Conservation (phyloP, 2,888 invertebrate genomes). For the Agriotes lineatus region DNA sequence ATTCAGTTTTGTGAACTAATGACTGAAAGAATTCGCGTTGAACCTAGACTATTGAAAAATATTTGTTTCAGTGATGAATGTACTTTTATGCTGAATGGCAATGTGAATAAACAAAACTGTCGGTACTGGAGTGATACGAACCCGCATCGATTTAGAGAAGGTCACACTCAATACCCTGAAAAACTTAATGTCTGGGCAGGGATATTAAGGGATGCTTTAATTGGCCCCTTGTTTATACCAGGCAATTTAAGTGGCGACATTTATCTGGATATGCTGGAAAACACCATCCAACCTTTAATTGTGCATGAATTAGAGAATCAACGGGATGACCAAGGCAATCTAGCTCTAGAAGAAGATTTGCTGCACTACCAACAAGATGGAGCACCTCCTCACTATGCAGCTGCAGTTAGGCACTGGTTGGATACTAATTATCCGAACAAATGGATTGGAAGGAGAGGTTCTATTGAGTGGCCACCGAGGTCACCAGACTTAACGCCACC, state of each 20-base stretch:
- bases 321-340: neutral
- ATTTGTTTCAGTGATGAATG: neutral
- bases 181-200: neutral
- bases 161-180: neutral
- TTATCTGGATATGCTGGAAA: neutral
- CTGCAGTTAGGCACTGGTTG: too few relatives aligned
- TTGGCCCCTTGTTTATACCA: neutral
- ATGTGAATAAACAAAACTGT: neutral
- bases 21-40: neutral
- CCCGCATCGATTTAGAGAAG: neutral
- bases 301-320: neutral
- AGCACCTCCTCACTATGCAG: neutral
- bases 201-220: neutral
- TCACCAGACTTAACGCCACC: too few relatives aligned
- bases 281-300: neutral
- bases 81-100: neutral
- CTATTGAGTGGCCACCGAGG: too few relatives aligned
- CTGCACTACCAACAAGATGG: neutral
- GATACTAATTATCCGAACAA: too few relatives aligned
- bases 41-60: neutral
- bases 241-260: neutral
- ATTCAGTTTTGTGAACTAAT: neutral
- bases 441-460: too few relatives aligned
- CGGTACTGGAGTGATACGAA: neutral
- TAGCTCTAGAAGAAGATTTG: neutral